Conservation (phyloP, 2,888 invertebrate species). For the Melikaiella ostensackeni region DNA sequence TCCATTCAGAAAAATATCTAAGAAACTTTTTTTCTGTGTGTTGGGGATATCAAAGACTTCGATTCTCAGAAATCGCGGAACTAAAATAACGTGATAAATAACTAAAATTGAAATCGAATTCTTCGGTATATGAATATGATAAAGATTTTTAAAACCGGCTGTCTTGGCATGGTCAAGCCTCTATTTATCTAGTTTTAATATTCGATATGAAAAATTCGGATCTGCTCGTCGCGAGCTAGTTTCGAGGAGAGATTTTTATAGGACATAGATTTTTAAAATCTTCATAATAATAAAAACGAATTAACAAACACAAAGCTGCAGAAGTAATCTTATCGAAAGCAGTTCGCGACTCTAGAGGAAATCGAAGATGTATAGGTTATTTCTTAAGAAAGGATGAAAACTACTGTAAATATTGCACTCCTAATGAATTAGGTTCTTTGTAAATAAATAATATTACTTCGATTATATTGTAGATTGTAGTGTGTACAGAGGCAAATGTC, state of each 20-base stretch:
- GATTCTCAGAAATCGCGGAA: neutral
- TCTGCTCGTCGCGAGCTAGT: conserved; percentile 12
- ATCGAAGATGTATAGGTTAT: conserved; percentile 55
- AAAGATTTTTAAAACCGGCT: neutral
- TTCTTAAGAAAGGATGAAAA: conserved; percentile 36
- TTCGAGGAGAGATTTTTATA: conserved; percentile 22
- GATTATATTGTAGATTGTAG: conserved; percentile 57
- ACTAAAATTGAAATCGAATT: neutral
- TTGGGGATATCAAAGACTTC: neutral
- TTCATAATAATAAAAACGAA: conserved; percentile 1
- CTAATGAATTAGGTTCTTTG: conserved; percentile 54
- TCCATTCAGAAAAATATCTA: neutral
- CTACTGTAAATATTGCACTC: conserved; percentile 59
- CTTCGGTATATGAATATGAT: neutral
- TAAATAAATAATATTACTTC: conserved; percentile 54
- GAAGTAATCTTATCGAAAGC: conserved; percentile 10
- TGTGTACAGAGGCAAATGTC: conserved; percentile 51
- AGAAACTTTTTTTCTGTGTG: neutral
- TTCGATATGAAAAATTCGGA: conserved; percentile 33
- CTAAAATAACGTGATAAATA: conserved; percentile 5
- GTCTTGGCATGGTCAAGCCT: conserved; percentile 8
- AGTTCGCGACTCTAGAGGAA: conserved; percentile 3
- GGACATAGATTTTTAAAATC: conserved; percentile 28
- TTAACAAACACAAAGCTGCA: neutral
- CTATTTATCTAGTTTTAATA: conserved; percentile 39